Base-by-base conservation (phyloP, 2,888 invertebrate genomes). In the Tipula vernalis region DNA sequence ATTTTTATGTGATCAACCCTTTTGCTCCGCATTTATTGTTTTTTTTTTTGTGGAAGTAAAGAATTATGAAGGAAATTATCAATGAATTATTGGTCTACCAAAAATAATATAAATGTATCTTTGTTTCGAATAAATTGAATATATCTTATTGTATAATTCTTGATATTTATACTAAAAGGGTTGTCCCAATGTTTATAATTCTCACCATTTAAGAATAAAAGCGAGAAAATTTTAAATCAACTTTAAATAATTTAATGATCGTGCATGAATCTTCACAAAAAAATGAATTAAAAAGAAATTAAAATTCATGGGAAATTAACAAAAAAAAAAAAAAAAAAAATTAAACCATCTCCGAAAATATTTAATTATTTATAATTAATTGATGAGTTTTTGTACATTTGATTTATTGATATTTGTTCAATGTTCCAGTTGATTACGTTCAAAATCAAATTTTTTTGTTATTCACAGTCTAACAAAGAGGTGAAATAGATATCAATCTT, bases 21-120 rank as follows among this genome's bases (percentile, higher is more conserved):
- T 71, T 71, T 71, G 28, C 71, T 28, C 15, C 51, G 5, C 39
- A 39, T 39, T 39, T n/a, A n/a, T n/a, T n/a, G n/a, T 39, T 6
- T 28, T 28, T n/a, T n/a, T 51, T 51, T n/a, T 12, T 8, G 10
- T 57, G 51, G 15, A 57, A n/a, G 8, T 28, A 71, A 28, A 18
- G 12, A 71, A 28, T 28, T 71, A 71, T 71, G 18, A 28, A 28
- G 71, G 51, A 71, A 71, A 71, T 71, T 71, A 71, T 71, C 71
- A 71, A 71, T 71, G 71, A 71, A 71, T 71, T 71, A 71, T 71
- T 71, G 71, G 71, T 71, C 71, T 71, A 71, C 71, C 71, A 71
- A 71, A 28, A 10, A 71, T 28, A 28, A 28, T 28, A 4, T 28
- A 28, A 71, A 71, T 28, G 28, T 28, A 71, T 71, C 71, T 28